These are phyloP conservation scores for Tiliacea citrago DNA, from an alignment of 2,888 invertebrate genomes.

Conservation along the genomic window DNA sequence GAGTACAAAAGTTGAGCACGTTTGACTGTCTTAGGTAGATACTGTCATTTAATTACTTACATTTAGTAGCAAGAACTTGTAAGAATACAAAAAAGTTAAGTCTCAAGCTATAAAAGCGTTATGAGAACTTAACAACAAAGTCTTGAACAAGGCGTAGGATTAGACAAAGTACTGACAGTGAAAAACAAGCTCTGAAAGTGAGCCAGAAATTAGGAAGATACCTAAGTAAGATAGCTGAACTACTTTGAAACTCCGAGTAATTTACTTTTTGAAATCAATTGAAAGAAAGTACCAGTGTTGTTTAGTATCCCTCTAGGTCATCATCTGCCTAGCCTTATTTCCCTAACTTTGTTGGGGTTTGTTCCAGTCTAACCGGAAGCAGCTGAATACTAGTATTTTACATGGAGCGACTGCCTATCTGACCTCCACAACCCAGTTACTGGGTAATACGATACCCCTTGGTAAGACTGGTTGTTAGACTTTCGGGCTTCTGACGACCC, in stretches of 20 bases:
- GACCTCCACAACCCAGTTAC: no score
- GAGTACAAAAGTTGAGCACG: neutral
- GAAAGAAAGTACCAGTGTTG: no score
- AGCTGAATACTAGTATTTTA: no score
- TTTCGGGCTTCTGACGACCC: no score
- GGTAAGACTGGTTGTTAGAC: no score
- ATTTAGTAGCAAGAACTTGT: constrained; percentile 18
- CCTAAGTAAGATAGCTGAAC: neutral
- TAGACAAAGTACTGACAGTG: constrained; percentile 14
- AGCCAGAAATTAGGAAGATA: constrained; percentile 1
- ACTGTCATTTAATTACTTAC: neutral
- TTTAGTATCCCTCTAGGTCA: no score
- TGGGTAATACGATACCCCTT: no score
- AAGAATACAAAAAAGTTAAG: constrained; percentile 7
- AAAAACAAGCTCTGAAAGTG: constrained; percentile 12
- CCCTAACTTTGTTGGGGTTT: no score
- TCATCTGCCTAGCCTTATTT: no score
- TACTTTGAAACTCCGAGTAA: constrained; percentile 6
- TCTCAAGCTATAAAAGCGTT: constrained; percentile 28
- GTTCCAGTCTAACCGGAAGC: no score
- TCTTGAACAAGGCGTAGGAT: neutral
- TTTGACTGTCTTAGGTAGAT: neutral
- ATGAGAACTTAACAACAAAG: constrained; percentile 34
- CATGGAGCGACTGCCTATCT: no score
- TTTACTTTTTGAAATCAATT: neutral